These are phyloP conservation scores for Heliothis peltigera DNA, from an alignment of 2,888 invertebrate genomes.

Conservation along the genomic window DNA sequence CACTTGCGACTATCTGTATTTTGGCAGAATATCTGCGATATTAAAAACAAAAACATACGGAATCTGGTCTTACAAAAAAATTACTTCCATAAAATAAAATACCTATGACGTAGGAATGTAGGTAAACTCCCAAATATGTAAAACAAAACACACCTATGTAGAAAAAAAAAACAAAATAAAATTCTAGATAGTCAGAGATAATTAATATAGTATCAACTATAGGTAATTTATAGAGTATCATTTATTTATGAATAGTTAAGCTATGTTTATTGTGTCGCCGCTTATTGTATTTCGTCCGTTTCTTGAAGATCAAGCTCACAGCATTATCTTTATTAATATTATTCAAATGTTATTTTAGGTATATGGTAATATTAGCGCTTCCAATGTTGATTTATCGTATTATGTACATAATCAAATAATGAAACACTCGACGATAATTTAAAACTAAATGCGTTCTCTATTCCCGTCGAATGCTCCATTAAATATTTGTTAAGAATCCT, in stretches of 20 bases:
- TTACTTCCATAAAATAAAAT: background rate
- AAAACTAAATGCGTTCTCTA: conserved; percentile 26
- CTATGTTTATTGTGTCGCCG: conserved; percentile 43
- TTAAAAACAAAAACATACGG: background rate
- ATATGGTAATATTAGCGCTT: conserved; percentile 63
- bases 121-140: background rate
- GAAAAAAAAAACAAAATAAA: background rate
- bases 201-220: conserved; percentile 17
- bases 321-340: conserved; percentile 14
- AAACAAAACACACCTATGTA: background rate
- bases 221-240: background rate
- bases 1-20: too few relatives aligned
- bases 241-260: conserved; percentile 18
- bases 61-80: background rate
- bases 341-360: conserved; percentile 35
- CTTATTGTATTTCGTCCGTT: conserved; percentile 62
- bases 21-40: too few relatives aligned
- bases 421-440: conserved; percentile 31
- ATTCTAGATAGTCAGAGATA: conserved; percentile 20
- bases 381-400: conserved; percentile 61
- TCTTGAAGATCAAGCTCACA: conserved; percentile 41
- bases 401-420: conserved; percentile 31
- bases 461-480: conserved; percentile 35
- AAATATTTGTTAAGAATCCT: conserved; percentile 51
- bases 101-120: background rate